These are phyloP conservation scores for Trichonephila clavata DNA, from an alignment of 1,140 invertebrate species.

Conservation along the genomic window DNA sequence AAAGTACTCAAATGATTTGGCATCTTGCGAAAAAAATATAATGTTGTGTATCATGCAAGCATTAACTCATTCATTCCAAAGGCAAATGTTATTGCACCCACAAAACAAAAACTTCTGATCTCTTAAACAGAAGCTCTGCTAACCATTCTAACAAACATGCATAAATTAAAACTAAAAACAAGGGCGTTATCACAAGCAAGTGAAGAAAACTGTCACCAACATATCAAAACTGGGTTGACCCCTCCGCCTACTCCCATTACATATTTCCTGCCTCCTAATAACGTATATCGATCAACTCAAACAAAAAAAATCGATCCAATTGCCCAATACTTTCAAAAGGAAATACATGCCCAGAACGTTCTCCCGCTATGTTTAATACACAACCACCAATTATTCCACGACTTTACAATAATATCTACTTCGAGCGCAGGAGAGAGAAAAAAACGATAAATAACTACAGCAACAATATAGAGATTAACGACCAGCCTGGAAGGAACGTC, in stretches of 20 bases:
- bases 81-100: too few species aligned
- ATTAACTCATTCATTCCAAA: too few species aligned
- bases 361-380: slow-evolving; percentile 32
- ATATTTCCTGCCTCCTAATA: background rate
- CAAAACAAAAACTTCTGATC: too few species aligned
- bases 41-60: too few species aligned
- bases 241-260: background rate
- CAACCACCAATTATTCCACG: slow-evolving; percentile 32
- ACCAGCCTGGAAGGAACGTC: slow-evolving; percentile 51
- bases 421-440: background rate
- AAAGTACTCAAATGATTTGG: too few species aligned
- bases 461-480: slow-evolving; percentile 46
- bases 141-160: too few species aligned
- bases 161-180: background rate
- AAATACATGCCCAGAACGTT: background rate
- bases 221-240: background rate
- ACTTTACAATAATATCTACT: slow-evolving; percentile 29
- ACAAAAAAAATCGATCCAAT: background rate
- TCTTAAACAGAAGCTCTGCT: too few species aligned
- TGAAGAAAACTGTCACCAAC: background rate
- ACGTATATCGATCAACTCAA: background rate
- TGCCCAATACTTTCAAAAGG: background rate
- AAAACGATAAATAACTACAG: slow-evolving; percentile 7
- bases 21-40: too few species aligned
- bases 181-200: background rate